These are phyloP conservation scores for Eonycteris spelaea DNA, from an alignment of 2,113 vertebrate species.

Conservation along the genomic window DNA sequence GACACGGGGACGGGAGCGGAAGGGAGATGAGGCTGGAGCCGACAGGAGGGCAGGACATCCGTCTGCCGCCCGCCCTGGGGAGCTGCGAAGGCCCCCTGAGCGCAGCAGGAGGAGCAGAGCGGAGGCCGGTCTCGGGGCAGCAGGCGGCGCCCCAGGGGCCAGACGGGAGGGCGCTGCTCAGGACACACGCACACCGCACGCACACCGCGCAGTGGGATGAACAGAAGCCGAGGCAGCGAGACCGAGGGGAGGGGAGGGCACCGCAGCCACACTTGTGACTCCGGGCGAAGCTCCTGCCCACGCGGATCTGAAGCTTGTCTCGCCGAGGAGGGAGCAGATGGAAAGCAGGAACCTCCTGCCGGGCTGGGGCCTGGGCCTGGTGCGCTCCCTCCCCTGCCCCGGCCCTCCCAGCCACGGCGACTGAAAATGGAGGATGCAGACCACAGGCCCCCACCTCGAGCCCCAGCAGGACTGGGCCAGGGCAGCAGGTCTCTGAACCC, in stretches of 20 bases:
- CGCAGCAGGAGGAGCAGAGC: background rate
- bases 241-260: fast-evolving
- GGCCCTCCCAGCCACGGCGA: background rate
- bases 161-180: background rate
- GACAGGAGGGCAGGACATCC: background rate
- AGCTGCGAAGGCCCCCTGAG: background rate
- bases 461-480: background rate
- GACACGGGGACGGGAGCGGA: no score
- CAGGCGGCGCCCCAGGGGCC: background rate
- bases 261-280: background rate
- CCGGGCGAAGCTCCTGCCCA: background rate
- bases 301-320: background rate
- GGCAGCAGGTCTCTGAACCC: background rate
- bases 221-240: background rate
- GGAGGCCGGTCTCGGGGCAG: background rate
- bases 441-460: background rate
- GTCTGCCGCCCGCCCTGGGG: background rate
- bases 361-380: background rate
- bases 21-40: no score
- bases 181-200: background rate
- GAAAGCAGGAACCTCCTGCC: background rate
- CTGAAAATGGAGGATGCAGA: background rate
- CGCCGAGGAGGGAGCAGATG: background rate
- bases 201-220: background rate
- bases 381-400: background rate